Percentiles rank a stretch among this genome's conserved stretches.
These are phyloP conservation scores for Typhlichthys eigenmanni DNA, from an alignment of 2,797 vertebrate species.

Conservation along the genomic window DNA sequence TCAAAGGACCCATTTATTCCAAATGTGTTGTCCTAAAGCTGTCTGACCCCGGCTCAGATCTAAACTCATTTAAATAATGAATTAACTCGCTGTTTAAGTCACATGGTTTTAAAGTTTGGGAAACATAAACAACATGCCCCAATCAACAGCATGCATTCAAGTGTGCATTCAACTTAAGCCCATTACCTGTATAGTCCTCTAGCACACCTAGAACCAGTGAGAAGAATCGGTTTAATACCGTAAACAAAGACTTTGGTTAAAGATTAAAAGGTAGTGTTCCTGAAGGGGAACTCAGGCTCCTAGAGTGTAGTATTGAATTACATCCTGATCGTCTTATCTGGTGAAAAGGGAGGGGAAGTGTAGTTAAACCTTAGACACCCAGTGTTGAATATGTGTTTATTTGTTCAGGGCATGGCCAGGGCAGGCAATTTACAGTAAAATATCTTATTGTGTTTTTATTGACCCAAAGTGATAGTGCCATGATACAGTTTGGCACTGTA, in stretches of 20 bases:
- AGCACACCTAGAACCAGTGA: conserved; percentile 45
- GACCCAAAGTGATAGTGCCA: conserved; percentile 20
- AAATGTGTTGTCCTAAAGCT: conserved; percentile 12
- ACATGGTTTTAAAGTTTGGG: conserved; percentile 22
- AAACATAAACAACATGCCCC: conserved; percentile 11
- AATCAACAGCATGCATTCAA: conserved; percentile 29
- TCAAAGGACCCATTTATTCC: conserved; percentile 6
- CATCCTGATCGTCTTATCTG: conserved; percentile 60
- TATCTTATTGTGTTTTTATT: conserved; percentile 11
- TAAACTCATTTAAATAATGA: not conserved
- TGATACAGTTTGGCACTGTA: not conserved
- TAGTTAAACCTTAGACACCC: conserved; percentile 55
- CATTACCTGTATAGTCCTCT: conserved; percentile 31
- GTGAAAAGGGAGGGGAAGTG: conserved; percentile 39
- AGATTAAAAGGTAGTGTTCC: conserved; percentile 73
- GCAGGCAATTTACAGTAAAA: conserved; percentile 13
- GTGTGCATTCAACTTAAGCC: conserved; percentile 20
- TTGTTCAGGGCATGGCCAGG: conserved; percentile 30
- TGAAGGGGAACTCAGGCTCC: conserved; percentile 51
- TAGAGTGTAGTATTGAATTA: conserved; percentile 63
- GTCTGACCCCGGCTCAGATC: not conserved
- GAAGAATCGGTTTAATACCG: conserved; percentile 66
- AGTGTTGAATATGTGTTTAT: conserved; percentile 42
- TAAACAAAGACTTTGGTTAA: conserved; percentile 71
- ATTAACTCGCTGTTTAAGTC: conserved; percentile 1